Conservation (phyloP, 2,797 vertebrate genomes). For the Malacoctenus gilli region DNA sequence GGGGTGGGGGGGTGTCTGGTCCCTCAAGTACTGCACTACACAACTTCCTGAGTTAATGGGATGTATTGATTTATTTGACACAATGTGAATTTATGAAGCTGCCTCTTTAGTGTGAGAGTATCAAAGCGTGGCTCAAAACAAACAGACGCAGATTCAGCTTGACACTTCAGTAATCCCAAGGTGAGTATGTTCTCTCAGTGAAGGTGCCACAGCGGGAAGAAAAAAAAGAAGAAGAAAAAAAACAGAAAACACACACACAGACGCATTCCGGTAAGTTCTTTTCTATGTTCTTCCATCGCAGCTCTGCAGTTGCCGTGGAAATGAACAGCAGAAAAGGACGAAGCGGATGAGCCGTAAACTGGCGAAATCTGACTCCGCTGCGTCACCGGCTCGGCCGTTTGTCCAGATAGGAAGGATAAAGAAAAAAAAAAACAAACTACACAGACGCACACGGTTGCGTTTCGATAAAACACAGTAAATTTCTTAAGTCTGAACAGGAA, state of each 20-base stretch:
- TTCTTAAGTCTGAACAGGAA: conserved; percentile 54
- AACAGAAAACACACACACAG: not conserved
- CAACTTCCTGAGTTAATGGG: conserved; percentile 77
- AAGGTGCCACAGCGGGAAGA: conserved; percentile 47
- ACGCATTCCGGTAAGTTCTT: no score
- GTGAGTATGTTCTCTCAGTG: conserved; percentile 60
- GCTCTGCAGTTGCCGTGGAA: conserved; percentile 1
- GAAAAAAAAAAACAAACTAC: no score
- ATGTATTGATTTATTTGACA: conserved; percentile 82
- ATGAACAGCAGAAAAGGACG: conserved; percentile 20
- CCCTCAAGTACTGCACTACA: conserved; percentile 69
- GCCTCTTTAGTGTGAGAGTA: conserved; percentile 71
- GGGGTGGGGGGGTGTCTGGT: conserved; percentile 29
- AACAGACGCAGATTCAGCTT: conserved; percentile 71
- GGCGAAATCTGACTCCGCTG: conserved; percentile 11
- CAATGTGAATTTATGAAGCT: conserved; percentile 79
- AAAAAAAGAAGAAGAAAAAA: not conserved
- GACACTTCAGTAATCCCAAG: conserved; percentile 71
- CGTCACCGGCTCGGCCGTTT: conserved; percentile 16
- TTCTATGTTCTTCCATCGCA: no score
- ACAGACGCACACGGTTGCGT: not conserved
- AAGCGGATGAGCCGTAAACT: conserved; percentile 21
- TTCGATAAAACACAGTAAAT: conserved; percentile 43
- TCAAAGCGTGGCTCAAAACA: conserved; percentile 79
- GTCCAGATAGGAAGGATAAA: conserved; percentile 7